A percentile compares a stretch with the other conserved stretches of the same genome.
These are phyloP conservation scores for Premnoplex brunnescens DNA, from an alignment of 2,797 vertebrate species.

Conservation along the genomic window DNA sequence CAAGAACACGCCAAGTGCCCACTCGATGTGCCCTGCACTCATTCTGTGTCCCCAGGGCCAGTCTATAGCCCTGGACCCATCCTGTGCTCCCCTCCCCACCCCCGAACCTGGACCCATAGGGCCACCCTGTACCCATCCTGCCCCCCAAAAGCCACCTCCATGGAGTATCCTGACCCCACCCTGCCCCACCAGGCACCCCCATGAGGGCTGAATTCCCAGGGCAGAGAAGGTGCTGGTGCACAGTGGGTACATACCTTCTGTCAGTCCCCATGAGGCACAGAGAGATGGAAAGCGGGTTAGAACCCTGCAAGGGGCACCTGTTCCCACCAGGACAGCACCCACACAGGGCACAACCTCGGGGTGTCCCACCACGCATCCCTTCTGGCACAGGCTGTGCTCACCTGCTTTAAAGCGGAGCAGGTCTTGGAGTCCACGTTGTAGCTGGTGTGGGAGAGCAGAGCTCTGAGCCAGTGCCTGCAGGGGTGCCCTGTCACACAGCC, in stretches of 20 bases:
- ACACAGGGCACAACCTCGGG: background rate
- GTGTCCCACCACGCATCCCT: accelerated
- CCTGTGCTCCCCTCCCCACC: no score
- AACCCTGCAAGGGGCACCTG: background rate
- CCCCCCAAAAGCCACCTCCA: background rate
- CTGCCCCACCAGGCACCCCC: background rate
- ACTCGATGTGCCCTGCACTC: background rate
- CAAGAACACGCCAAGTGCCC: background rate
- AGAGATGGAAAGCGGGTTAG: constrained; percentile 34
- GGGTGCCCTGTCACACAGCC: background rate
- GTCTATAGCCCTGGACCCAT: background rate
- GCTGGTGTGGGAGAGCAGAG: constrained; percentile 73
- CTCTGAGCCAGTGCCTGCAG: background rate
- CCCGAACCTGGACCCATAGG: background rate
- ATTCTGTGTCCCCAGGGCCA: background rate
- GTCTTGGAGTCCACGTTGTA: constrained; percentile 96
- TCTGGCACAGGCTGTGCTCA: constrained; percentile 65
- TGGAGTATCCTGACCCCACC: background rate
- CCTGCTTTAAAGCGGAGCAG: constrained; percentile 93
- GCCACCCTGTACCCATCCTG: background rate
- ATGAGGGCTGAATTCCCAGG: background rate
- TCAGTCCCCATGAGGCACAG: background rate
- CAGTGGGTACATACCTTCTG: constrained; percentile 71
- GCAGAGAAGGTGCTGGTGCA: background rate
- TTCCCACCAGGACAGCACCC: background rate